Evolutionary conservation across 2,888 invertebrate genomes (phyloP).

Genomic region (Cenopis cana): DNA sequence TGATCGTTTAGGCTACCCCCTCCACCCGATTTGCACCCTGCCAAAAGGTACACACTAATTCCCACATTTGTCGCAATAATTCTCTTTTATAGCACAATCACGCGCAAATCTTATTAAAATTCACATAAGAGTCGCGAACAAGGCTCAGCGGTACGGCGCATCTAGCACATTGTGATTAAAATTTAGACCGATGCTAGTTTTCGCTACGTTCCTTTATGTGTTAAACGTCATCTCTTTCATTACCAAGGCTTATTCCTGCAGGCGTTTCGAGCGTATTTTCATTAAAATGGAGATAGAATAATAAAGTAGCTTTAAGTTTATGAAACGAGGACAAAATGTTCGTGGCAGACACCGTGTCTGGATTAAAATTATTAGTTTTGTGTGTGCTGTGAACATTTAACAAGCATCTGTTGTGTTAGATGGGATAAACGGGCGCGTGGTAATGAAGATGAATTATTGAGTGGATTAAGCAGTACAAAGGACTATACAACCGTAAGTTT

Average conservation of each 20-base stretch:
- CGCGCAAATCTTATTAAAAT: slow-evolving; percentile 28
- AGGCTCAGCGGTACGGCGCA: slow-evolving; percentile 9
- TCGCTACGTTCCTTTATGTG: slow-evolving; percentile 24
- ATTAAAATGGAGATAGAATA: slow-evolving; percentile 44
- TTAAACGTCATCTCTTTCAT: slow-evolving; percentile 39
- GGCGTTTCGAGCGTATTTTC: slow-evolving; percentile 35
- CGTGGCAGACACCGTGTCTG: slow-evolving; percentile 30
- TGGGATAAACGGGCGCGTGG: not conserved
- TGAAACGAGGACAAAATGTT: slow-evolving; percentile 32
- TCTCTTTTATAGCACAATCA: slow-evolving; percentile 28
- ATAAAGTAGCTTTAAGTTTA: slow-evolving; percentile 42
- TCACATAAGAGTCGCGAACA: slow-evolving; percentile 17
- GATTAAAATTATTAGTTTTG: slow-evolving; percentile 42
- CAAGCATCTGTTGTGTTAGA: slow-evolving; percentile 20
- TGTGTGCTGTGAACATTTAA: slow-evolving; percentile 30
- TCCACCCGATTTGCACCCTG: too few species aligned
- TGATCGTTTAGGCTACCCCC: too few species aligned
- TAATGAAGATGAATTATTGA: slow-evolving; percentile 28
- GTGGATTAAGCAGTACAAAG: slow-evolving; percentile 4
- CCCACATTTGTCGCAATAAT: slow-evolving; percentile 28
- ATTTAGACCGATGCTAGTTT: slow-evolving; percentile 28
- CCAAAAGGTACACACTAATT: slow-evolving; percentile 20
- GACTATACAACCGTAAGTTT: slow-evolving; percentile 1
- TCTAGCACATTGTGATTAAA: slow-evolving; percentile 35
- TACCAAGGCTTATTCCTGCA: slow-evolving; percentile 33